Evolutionary conservation across 2,797 vertebrate genomes (phyloP).

Genomic region (Microcaecilia unicolor): DNA sequence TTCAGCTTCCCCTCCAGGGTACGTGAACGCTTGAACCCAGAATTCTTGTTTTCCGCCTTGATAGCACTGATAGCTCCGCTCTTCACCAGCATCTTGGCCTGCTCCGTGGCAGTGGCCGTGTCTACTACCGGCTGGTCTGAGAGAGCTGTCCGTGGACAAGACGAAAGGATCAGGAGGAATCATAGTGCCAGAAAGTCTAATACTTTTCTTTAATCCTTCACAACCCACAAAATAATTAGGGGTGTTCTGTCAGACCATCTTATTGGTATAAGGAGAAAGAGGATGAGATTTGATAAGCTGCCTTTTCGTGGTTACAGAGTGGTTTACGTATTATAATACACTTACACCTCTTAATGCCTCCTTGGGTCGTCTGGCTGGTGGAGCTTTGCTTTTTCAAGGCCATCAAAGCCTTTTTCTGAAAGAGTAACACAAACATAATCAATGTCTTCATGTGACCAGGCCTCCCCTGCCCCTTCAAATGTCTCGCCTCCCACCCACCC

Average conservation of each 20-base stretch:
- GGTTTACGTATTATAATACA: too few species aligned
- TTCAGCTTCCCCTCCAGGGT: slow-evolving; percentile 87
- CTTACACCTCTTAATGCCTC: slow-evolving; percentile 85
- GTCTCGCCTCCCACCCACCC: too few species aligned
- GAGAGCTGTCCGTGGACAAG: slow-evolving; percentile 50
- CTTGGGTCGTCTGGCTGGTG: slow-evolving; percentile 75
- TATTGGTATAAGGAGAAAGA: too few species aligned
- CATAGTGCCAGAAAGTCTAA: neutral
- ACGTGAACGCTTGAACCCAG: slow-evolving; percentile 85
- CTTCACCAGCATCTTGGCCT: slow-evolving; percentile 90
- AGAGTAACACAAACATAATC: too few species aligned
- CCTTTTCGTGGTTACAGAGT: too few species aligned
- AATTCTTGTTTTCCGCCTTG: slow-evolving; percentile 90
- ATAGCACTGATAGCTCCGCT: slow-evolving; percentile 89
- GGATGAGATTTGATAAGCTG: too few species aligned
- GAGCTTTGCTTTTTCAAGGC: slow-evolving; percentile 88
- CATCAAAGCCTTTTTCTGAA: slow-evolving; percentile 81
- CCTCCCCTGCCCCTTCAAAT: too few species aligned
- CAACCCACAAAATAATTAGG: too few species aligned
- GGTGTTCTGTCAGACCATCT: too few species aligned
- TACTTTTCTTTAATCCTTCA: too few species aligned
- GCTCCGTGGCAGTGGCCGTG: slow-evolving; percentile 84
- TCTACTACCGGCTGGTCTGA: slow-evolving; percentile 87
- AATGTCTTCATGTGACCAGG: too few species aligned
- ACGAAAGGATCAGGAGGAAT: neutral